A percentile compares a stretch with the other conserved stretches of the same genome.
These are phyloP conservation scores for Orientallactaga bullata DNA, from an alignment of 2,113 vertebrate species.

Conservation along the genomic window DNA sequence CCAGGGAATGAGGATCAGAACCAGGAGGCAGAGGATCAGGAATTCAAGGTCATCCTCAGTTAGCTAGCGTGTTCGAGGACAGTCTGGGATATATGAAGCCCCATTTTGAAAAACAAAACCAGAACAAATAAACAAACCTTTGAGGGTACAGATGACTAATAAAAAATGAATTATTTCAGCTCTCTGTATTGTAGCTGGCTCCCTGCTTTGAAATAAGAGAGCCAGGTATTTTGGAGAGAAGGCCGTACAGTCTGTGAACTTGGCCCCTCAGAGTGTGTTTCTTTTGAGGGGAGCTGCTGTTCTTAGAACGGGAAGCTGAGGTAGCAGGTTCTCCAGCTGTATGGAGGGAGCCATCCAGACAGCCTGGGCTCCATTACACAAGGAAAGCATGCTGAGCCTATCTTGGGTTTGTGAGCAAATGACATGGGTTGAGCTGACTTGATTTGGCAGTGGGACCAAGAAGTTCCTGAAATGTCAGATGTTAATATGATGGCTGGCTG, in stretches of 20 bases:
- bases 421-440: constrained; percentile 24
- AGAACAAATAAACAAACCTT: not conserved
- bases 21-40: not conserved
- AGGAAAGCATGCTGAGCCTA: constrained; percentile 17
- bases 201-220: constrained; percentile 32
- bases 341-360: not conserved
- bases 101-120: not conserved
- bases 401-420: not conserved
- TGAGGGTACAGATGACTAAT: not conserved
- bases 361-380: not conserved
- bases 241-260: rapidly evolving
- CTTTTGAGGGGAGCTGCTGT: not conserved
- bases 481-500: constrained; percentile 62
- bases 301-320: not conserved
- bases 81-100: not conserved
- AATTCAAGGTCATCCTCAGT: not conserved
- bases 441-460: constrained; percentile 59
- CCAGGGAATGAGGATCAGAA: not conserved
- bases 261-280: rapidly evolving
- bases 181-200: not conserved
- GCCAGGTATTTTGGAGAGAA: not conserved
- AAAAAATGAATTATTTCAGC: not conserved
- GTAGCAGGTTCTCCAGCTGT: not conserved
- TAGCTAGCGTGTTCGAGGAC: not conserved
- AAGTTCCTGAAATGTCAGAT: constrained; percentile 71